These are phyloP conservation scores for Coenonympha arcania DNA, from an alignment of 2,888 invertebrate species.

Conservation along the genomic window DNA sequence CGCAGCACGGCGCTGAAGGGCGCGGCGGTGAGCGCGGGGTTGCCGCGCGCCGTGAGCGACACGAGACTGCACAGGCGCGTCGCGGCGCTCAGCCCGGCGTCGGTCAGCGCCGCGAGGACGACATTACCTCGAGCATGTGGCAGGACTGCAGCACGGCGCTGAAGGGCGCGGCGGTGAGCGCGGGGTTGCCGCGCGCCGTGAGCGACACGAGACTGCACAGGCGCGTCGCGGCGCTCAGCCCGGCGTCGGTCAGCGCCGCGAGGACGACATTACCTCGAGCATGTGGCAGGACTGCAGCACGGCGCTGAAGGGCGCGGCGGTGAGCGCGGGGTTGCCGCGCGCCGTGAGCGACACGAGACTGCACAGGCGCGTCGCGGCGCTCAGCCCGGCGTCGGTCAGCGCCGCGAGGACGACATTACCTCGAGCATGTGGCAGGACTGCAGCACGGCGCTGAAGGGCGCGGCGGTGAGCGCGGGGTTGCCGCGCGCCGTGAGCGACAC, in stretches of 20 bases:
- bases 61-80: slow-evolving; percentile 36
- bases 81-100: slow-evolving; percentile 40
- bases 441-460: slow-evolving; percentile 40
- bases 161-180: slow-evolving; percentile 43
- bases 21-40: slow-evolving; percentile 40
- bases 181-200: slow-evolving; percentile 43
- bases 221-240: slow-evolving; percentile 37
- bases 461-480: slow-evolving; percentile 42
- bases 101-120: slow-evolving; percentile 48
- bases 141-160: slow-evolving; percentile 40
- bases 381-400: slow-evolving; percentile 43
- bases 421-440: slow-evolving; percentile 39
- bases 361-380: slow-evolving; percentile 35
- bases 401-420: slow-evolving; percentile 55
- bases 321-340: slow-evolving; percentile 45
- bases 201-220: slow-evolving; percentile 34
- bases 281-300: slow-evolving; percentile 40
- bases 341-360: slow-evolving; percentile 34
- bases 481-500: slow-evolving; percentile 39
- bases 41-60: slow-evolving; percentile 41
- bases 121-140: slow-evolving; percentile 44
- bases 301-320: slow-evolving; percentile 41
- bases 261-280: slow-evolving; percentile 61
- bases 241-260: slow-evolving; percentile 42
- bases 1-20: slow-evolving; percentile 40